Conservation (phyloP, 2,113 vertebrate genomes). For the Scomber scombrus region DNA sequence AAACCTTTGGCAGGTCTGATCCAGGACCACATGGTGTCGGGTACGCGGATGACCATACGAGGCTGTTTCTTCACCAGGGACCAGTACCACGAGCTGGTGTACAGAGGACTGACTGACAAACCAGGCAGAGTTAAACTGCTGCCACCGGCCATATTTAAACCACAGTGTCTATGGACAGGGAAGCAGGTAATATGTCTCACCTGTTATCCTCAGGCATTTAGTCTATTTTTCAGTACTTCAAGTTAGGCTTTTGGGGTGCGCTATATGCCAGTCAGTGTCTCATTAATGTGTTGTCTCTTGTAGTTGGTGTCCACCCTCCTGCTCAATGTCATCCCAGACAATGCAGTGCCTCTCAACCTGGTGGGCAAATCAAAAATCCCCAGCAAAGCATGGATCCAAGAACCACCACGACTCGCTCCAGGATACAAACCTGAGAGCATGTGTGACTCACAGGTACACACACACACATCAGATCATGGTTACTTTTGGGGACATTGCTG, state of each 20-base stretch:
- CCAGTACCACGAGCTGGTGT: conserved; percentile 94
- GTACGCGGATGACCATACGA: conserved; percentile 94
- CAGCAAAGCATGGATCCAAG: conserved; percentile 91
- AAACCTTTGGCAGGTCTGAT: conserved; percentile 96
- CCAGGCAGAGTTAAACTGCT: conserved; percentile 88
- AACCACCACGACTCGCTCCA: conserved; percentile 69
- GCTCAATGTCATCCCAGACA: conserved; percentile 93
- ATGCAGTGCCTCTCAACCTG: conserved; percentile 89
- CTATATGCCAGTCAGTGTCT: background rate
- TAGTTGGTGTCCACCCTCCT: conserved; percentile 95
- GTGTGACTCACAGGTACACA: conserved; percentile 94
- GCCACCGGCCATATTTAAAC: conserved; percentile 91
- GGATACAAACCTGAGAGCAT: conserved; percentile 88
- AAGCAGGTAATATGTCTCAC: conserved; percentile 89
- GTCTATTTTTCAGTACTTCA: background rate
- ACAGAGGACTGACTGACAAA: conserved; percentile 94
- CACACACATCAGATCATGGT: background rate
- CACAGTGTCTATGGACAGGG: conserved; percentile 93
- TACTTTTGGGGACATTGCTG: no score
- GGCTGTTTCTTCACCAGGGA: conserved; percentile 92
- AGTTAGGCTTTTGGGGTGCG: no score
- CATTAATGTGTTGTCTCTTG: conserved; percentile 1
- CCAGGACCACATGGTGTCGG: conserved; percentile 98
- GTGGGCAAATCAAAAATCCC: conserved; percentile 92
- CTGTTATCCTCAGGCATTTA: background rate